Conservation (phyloP, 1,140 invertebrate genomes). For the Aphaenogaster ashmeadi region DNA sequence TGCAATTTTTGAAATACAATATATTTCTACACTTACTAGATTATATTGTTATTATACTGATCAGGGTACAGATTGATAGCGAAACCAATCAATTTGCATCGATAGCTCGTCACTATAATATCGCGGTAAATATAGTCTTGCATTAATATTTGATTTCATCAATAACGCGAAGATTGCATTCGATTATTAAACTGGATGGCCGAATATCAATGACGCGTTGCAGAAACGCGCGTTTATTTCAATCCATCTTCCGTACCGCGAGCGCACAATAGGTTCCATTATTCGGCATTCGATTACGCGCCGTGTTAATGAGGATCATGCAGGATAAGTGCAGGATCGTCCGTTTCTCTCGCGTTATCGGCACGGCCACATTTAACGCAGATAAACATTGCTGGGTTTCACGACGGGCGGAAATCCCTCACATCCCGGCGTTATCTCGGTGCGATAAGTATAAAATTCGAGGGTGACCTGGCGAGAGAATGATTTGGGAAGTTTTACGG, state of each 20-base stretch:
- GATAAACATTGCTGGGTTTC: conserved; percentile 13
- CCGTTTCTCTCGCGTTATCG: neutral
- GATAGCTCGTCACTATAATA: neutral
- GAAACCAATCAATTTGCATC: neutral
- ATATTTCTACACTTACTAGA: neutral
- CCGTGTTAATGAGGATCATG: conserved; percentile 21
- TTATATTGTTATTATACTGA: neutral
- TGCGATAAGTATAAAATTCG: conserved; percentile 11
- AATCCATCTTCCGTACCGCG: neutral
- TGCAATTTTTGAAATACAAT: neutral
- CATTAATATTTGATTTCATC: conserved; percentile 14
- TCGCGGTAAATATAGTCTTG: neutral
- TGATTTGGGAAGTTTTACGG: conserved; percentile 7
- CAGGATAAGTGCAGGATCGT: conserved; percentile 36
- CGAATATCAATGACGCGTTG: neutral
- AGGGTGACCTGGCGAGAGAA: neutral
- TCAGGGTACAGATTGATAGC: neutral
- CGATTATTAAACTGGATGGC: neutral
- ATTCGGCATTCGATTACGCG: neutral
- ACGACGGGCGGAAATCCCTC: neutral
- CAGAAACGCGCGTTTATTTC: conserved; percentile 35
- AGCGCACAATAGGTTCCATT: conserved; percentile 17
- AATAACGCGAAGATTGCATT: conserved; percentile 14
- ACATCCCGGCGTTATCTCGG: neutral
- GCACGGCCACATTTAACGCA: neutral